Conservation (phyloP, 2,113 vertebrate genomes). For the Ageneiosus marmoratus region DNA sequence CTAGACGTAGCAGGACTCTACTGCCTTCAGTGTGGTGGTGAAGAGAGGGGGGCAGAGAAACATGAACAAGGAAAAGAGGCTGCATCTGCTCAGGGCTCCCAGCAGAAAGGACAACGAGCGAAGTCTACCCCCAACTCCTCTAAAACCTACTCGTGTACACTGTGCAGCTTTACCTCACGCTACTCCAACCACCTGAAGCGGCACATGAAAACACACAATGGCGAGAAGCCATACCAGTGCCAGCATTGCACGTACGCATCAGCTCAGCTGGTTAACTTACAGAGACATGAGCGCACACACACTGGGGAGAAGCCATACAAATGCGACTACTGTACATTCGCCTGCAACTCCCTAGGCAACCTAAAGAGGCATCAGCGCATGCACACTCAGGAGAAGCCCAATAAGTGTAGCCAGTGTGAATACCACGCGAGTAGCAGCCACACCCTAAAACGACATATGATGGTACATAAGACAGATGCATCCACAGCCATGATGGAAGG, state of each 20-base stretch:
- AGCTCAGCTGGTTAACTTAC: constrained; percentile 94
- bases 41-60: constrained; percentile 58
- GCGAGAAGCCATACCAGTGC: constrained; percentile 94
- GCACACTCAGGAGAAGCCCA: constrained; percentile 81
- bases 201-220: constrained; percentile 98
- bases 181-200: constrained; percentile 97
- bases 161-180: constrained; percentile 93
- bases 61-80: constrained; percentile 53
- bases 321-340: constrained; percentile 88
- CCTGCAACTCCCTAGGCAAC: constrained; percentile 96
- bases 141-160: constrained; percentile 86
- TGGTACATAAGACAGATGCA: constrained; percentile 64
- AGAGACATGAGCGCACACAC: constrained; percentile 93
- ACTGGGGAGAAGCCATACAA: constrained; percentile 96
- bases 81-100: constrained; percentile 63
- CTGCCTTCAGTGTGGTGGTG: constrained; percentile 74
- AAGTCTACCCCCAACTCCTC: constrained; percentile 64
- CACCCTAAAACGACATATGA: constrained; percentile 70
- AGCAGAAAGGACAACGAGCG: constrained; percentile 63
- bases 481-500: constrained; percentile 45
- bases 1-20: constrained; percentile 71
- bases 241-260: constrained; percentile 92
- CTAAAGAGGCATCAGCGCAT: constrained; percentile 95
- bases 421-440: constrained; percentile 76
- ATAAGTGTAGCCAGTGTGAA: constrained; percentile 76